A percentile compares a stretch with the other conserved stretches of the same genome.
phyloP scores from a whole-genome alignment of 2,888 invertebrate species.

The Agapostemon virescens region DNA sequence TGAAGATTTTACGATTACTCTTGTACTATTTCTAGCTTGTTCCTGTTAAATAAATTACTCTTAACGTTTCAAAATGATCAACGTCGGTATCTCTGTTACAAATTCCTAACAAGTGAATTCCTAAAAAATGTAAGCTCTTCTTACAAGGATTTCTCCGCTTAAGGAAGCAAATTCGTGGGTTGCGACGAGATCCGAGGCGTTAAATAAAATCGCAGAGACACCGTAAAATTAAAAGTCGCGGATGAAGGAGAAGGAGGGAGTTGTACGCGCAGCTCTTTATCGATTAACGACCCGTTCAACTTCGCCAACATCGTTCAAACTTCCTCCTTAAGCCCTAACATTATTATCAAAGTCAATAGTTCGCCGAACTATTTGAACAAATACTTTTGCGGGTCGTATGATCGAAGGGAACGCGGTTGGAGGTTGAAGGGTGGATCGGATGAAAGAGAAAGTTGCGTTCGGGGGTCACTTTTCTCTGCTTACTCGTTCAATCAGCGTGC shows the following conservation, averaged over 20 bases:
- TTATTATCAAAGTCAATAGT: conserved; percentile 60
- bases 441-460: conserved; percentile 15
- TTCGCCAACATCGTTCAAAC: conserved; percentile 39
- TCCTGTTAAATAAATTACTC: no score
- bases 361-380: conserved; percentile 59
- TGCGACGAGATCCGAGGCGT: background rate
- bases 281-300: conserved; percentile 41
- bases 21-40: no score
- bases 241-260: background rate
- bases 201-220: background rate
- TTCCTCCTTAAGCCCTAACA: conserved; percentile 42
- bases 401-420: conserved; percentile 16
- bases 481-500: conserved; percentile 25
- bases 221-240: conserved; percentile 25
- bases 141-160: background rate
- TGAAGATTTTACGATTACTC: no score
- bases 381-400: conserved; percentile 42
- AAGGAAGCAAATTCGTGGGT: no score
- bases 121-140: no score
- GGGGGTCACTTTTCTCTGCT: conserved; percentile 50
- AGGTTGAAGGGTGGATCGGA: background rate
- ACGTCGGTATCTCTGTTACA: no score
- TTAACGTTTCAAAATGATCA: no score
- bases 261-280: conserved; percentile 25
- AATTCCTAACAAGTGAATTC: no score